These are phyloP conservation scores for Leiothrix lutea DNA, from an alignment of 2,113 vertebrate genomes.

Conservation along the genomic window DNA sequence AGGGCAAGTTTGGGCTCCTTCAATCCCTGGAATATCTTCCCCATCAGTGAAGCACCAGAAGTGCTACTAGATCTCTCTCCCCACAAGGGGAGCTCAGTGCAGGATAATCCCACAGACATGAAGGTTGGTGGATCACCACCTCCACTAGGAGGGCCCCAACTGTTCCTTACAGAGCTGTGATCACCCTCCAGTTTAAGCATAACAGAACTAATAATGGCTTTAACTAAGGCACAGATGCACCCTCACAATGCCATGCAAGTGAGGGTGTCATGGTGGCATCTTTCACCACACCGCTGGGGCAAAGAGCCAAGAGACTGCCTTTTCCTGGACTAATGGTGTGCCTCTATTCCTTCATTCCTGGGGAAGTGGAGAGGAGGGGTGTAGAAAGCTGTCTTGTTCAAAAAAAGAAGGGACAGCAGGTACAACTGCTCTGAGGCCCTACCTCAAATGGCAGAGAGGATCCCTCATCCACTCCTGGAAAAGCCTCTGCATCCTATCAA, in stretches of 20 bases:
- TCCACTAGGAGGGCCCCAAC: background rate
- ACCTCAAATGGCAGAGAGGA: background rate
- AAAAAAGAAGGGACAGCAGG: background rate
- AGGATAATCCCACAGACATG: background rate
- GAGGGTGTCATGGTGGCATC: background rate
- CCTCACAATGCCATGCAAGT: background rate
- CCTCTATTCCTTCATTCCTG: background rate
- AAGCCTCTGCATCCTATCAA: background rate
- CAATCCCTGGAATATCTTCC: background rate
- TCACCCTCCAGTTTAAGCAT: background rate
- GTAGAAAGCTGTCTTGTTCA: background rate
- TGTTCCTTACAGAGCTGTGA: background rate
- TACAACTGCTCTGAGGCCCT: background rate
- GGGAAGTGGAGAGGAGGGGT: rapidly evolving
- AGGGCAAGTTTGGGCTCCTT: background rate
- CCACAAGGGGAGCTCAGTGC: background rate
- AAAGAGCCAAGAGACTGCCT: background rate
- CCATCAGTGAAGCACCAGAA: background rate
- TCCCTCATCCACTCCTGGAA: background rate
- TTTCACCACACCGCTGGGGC: rapidly evolving
- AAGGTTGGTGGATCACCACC: background rate
- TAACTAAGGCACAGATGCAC: background rate
- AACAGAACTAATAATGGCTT: background rate
- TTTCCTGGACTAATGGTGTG: background rate
- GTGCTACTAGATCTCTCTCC: background rate